These are phyloP conservation scores for Thaumatotibia leucotreta DNA, from an alignment of 1,140 invertebrate species.

Conservation along the genomic window DNA sequence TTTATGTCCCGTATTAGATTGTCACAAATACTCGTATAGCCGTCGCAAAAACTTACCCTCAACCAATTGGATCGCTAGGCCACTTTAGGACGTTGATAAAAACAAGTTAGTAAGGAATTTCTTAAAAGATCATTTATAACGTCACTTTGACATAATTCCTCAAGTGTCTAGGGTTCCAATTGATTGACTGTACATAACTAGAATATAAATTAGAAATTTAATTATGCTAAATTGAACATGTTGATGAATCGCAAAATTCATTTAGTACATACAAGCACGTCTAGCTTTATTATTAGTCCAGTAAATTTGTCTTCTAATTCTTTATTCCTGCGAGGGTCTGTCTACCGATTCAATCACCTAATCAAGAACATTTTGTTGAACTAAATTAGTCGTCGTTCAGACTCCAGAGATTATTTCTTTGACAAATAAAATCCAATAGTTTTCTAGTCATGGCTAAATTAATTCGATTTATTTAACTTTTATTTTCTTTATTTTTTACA, in stretches of 20 bases:
- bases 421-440: not conserved
- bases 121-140: too few species aligned
- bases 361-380: constrained; percentile 6
- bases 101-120: too few species aligned
- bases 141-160: too few species aligned
- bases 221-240: too few species aligned
- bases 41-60: too few species aligned
- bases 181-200: too few species aligned
- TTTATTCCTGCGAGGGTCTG: not conserved
- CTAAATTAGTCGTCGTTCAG: not conserved
- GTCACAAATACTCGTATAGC: too few species aligned
- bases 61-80: too few species aligned
- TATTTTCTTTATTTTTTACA: not conserved
- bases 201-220: too few species aligned
- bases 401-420: not conserved
- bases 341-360: not conserved
- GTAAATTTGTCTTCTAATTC: not conserved
- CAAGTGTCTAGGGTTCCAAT: too few species aligned
- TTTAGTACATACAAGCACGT: not conserved
- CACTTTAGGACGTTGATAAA: too few species aligned
- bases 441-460: not conserved
- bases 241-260: not conserved
- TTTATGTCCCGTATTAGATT: too few species aligned
- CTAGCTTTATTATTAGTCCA: not conserved
- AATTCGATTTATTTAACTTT: not conserved